Evolutionary conservation across 1,140 invertebrate species (phyloP), one percentile per base, ranked within the genome.

Genomic region (Stegodyphus dumicola): DNA sequence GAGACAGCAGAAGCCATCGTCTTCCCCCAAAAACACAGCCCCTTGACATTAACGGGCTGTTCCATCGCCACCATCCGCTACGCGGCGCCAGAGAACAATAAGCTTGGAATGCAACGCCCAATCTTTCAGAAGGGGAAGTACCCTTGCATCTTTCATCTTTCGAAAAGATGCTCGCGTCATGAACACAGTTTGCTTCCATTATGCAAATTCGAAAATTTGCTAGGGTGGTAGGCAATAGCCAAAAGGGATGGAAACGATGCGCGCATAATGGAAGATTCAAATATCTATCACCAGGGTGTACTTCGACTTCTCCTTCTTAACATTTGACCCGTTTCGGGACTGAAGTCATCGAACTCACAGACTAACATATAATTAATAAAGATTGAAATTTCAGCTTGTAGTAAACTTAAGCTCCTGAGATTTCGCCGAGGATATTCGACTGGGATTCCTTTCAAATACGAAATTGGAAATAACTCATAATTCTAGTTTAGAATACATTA

Each of bases 21-120:
- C 71, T 80, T 54, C 78, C 67, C 78, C 18, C 67, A 70, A 80
- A 69, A 73, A 60, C 67, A 80, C 78, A 80, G 69, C 69, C 69
- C 67, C 33, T 71, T 80, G 78, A 80, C 78, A 80, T 70, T 80
- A 80, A 80, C 78, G 66, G 69, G 67, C 78, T 73, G 54, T 71
- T 48, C 53, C 56, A 73, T 51, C 53, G 51, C 53, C n/a, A 52
- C 48, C 67, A 54, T 71, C 54, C 78, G 66, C 9, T 80, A 80
- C 67, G 69, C 71, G 78, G 78, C 78, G 65, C 67, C n/a, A 69
- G 78, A 80, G 69, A 80, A 71, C 78, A 80, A 80, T 80, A 73
- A 70, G 18, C 49, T 54, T 69, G 3, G 60, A 78, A 78, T 15
- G 54, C 18, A 80, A 80, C 69, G 69, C 67, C 69, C 69, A 10